phyloP scores from a whole-genome alignment of 1,140 invertebrate genomes.

The Dendrolimus punctatus region DNA sequence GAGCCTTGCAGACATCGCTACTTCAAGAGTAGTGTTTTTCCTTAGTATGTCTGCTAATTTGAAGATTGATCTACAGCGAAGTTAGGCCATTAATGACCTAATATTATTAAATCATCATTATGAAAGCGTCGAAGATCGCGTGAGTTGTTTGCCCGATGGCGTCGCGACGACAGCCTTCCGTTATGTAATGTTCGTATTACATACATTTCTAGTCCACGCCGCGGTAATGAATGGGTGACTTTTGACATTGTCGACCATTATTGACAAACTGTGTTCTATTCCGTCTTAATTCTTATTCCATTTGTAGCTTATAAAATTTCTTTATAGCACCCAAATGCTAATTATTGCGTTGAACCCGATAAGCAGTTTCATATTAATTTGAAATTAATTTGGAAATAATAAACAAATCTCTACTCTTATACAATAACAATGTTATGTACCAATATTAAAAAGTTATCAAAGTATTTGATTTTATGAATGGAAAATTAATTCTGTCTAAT shows the following conservation, averaged over 20 bases:
- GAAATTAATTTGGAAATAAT: too few relatives aligned
- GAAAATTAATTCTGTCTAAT: too few relatives aligned
- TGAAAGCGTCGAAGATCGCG: too few relatives aligned
- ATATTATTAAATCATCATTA: too few relatives aligned
- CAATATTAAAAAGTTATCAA: neutral
- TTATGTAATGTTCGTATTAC: conserved; percentile 15
- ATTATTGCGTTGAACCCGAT: conserved; percentile 9
- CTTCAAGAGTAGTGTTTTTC: too few relatives aligned
- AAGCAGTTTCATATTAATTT: neutral
- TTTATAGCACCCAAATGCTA: conserved; percentile 1
- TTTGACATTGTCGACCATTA: conserved; percentile 37
- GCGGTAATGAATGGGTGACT: conserved; percentile 27
- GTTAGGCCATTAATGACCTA: too few relatives aligned
- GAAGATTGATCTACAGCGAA: too few relatives aligned
- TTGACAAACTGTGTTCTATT: conserved; percentile 24
- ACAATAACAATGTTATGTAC: neutral
- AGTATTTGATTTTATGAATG: neutral
- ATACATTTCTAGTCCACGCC: conserved; percentile 23
- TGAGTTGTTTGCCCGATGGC: too few relatives aligned
- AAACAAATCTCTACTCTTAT: too few relatives aligned
- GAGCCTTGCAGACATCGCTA: too few relatives aligned
- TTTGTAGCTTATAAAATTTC: conserved; percentile 13
- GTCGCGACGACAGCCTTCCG: conserved; percentile 2
- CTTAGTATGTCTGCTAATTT: too few relatives aligned
- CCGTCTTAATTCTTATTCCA: conserved; percentile 17